A percentile compares a stretch with the other conserved stretches of the same genome.
Conservation (phyloP, 2,797 vertebrate species). For the Chloroceryle inda region DNA sequence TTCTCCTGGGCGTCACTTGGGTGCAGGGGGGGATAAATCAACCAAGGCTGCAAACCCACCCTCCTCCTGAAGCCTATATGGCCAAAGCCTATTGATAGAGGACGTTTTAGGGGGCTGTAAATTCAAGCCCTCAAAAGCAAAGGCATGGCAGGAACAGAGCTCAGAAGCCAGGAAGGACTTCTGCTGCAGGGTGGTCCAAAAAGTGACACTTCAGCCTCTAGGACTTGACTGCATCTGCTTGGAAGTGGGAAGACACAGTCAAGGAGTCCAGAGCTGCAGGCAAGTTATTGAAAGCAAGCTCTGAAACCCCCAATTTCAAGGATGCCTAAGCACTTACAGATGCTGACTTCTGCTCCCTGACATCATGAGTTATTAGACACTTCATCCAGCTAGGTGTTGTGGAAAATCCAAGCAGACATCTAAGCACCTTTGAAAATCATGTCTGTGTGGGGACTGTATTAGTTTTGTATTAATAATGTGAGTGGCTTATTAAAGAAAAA, state of each 20-base stretch:
- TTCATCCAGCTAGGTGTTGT: constrained; percentile 15
- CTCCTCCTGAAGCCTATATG: background rate
- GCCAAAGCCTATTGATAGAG: background rate
- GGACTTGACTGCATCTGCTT: background rate
- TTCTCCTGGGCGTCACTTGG: background rate
- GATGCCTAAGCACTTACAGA: constrained; percentile 20
- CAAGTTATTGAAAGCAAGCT: background rate
- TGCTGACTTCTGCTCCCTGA: constrained; percentile 20
- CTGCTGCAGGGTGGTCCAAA: background rate
- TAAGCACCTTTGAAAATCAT: background rate
- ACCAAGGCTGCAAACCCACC: background rate
- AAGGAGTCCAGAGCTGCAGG: background rate
- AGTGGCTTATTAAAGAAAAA: background rate
- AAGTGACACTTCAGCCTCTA: background rate
- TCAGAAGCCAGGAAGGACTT: background rate
- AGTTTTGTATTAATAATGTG: background rate
- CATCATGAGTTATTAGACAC: background rate
- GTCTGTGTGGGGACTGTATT: background rate
- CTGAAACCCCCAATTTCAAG: background rate
- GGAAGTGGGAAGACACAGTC: background rate
- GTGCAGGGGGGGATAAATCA: rapidly evolving
- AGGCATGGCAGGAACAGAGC: rapidly evolving
- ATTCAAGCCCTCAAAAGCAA: background rate
- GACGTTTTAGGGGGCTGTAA: background rate
- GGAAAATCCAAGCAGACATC: background rate